Evolutionary conservation across 2,888 invertebrate species (phyloP), one percentile per base, ranked within the genome.

Genomic region (Drosophila melanosoma): DNA sequence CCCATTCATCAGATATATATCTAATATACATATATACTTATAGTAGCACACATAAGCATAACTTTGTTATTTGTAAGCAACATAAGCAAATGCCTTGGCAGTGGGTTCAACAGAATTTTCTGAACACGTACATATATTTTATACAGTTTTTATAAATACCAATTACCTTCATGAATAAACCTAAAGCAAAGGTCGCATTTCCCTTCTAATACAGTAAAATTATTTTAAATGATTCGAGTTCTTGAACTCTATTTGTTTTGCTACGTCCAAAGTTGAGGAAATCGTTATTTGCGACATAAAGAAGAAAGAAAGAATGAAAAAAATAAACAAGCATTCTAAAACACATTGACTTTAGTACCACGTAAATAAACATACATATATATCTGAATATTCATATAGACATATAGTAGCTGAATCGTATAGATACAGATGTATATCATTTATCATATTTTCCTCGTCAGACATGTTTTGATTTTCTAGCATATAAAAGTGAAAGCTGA

Each of bases 381-480:
- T 33, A 72, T 51, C 36, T 33, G 73, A 67, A 87, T 57, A 70
- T 74, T 63, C 64, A 66, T 38, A 35, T 74, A 81, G 83, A 69
- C 69, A 82, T 75, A 79, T 82, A 85, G 68, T 87, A 87, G 88
- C 74, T 80, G 57, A 85, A 80, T 70, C 69, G 62, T 70, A 63
- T 61, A 71, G 59, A 63, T 40, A 72, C 51, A 64, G 53, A 65
- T 74, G 68, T 70, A 74, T 65, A 74, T 70, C 70, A 67, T 74
- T 56, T 63, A 76, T 80, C 17, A 48, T 59, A 81, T 69, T 74
- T 74, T 57, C 74, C 67, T 20, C 72, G 68, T 76, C 65, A 58
- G 38, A 74, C 61, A 68, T 61, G 68, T 75, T 84, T 75, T 73
- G 58, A 69, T 79, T 74, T 82, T 76, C 32, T 87, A 72, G 76